phyloP scores from a whole-genome alignment of 2,888 invertebrate species.

The Eurois occulta region DNA sequence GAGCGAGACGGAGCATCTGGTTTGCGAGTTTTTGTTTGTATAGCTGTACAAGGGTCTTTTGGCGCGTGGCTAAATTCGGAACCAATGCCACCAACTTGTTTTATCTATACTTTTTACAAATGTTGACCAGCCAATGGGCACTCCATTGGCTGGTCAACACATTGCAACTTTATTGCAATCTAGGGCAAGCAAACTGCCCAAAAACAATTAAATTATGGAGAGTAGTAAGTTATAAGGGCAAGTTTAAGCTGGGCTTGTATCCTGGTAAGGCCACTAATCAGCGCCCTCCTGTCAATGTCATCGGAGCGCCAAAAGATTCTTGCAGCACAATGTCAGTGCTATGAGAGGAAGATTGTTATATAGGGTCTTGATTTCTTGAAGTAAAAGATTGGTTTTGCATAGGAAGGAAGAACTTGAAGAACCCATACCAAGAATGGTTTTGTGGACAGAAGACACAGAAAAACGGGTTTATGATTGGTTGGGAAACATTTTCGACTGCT shows the following conservation, averaged over 20 bases:
- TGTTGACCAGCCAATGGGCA: background rate
- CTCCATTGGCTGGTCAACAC: too few relatives aligned
- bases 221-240: background rate
- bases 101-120: background rate
- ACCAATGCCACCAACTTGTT: background rate
- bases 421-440: background rate
- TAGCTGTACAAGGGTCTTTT: background rate
- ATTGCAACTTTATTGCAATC: background rate
- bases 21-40: background rate
- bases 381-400: background rate
- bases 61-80: background rate
- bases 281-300: background rate
- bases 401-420: background rate
- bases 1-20: conserved; percentile 58
- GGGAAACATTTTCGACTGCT: background rate
- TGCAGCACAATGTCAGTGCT: background rate
- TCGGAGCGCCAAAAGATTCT: background rate
- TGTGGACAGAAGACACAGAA: background rate
- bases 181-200: background rate
- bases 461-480: background rate
- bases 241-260: background rate
- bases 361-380: background rate
- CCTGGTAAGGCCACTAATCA: background rate
- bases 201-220: background rate
- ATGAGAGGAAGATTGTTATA: background rate